Evolutionary conservation across 2,797 vertebrate genomes (phyloP).

Genomic region (Micromesistius poutassou): DNA sequence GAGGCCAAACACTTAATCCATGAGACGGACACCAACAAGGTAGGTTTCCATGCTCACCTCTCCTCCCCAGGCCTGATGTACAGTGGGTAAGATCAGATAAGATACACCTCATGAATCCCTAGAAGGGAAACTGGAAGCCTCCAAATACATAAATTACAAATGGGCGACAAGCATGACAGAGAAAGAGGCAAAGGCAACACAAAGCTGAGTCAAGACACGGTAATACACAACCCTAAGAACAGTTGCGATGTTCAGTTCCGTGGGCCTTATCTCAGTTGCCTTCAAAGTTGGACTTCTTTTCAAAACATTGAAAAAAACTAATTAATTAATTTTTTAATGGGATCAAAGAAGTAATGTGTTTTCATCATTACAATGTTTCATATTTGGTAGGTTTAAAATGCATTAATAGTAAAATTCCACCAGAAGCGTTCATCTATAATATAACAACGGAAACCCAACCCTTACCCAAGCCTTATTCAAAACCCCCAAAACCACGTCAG

Average conservation of each 20-base stretch:
- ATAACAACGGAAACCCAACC: neutral
- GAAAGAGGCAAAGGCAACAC: neutral
- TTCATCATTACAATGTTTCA: too few relatives aligned
- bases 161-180: neutral
- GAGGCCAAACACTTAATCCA: slow-evolving; percentile 86
- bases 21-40: slow-evolving; percentile 82
- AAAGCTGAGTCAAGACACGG: neutral
- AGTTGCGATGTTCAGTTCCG: too few relatives aligned
- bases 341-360: too few relatives aligned
- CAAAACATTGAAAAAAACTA: too few relatives aligned
- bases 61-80: neutral
- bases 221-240: too few relatives aligned
- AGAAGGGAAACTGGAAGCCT: neutral
- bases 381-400: too few relatives aligned
- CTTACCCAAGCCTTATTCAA: too few relatives aligned
- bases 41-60: slow-evolving; percentile 33
- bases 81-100: too few relatives aligned
- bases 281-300: too few relatives aligned
- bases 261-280: too few relatives aligned
- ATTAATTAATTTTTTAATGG: too few relatives aligned
- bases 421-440: neutral
- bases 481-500: too few relatives aligned
- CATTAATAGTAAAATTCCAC: neutral
- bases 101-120: neutral
- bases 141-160: neutral